Conservation (phyloP, 2,888 invertebrate species). For the Morpho helenor region DNA sequence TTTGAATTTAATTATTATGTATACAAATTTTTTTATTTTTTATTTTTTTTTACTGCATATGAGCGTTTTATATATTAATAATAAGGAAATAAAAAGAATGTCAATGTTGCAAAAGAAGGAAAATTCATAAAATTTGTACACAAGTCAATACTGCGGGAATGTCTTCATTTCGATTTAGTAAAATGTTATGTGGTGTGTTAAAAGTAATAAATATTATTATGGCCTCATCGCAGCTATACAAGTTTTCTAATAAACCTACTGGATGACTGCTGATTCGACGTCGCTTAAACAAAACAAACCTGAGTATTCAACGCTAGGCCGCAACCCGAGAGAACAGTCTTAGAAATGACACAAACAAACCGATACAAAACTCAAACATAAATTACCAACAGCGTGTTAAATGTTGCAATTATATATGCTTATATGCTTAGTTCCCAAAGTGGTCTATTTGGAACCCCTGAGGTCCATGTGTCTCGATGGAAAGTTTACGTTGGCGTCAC, state of each 20-base stretch:
- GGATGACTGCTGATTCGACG: constrained; percentile 45
- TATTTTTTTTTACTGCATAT: not conserved
- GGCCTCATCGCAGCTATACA: constrained; percentile 66
- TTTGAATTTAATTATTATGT: no score
- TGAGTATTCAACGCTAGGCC: constrained; percentile 22
- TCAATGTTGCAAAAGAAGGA: constrained; percentile 11
- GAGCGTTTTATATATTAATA: not conserved
- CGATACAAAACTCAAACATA: constrained; percentile 15
- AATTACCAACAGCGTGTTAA: constrained; percentile 7
- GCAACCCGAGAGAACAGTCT: constrained; percentile 25
- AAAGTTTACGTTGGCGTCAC: no score
- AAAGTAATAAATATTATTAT: constrained; percentile 32
- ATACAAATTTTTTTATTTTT: no score
- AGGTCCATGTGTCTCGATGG: no score
- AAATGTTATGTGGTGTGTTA: constrained; percentile 26
- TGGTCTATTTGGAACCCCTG: no score
- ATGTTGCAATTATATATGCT: constrained; percentile 9
- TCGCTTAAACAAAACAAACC: constrained; percentile 19
- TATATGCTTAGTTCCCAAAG: no score
- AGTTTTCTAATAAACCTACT: constrained; percentile 71
- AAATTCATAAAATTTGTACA: constrained; percentile 16
- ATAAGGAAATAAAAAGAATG: constrained; percentile 5
- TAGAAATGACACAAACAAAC: constrained; percentile 22
- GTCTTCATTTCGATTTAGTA: constrained; percentile 40
- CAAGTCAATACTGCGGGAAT: constrained; percentile 49